phyloP scores from a whole-genome alignment of 2,113 vertebrate species.

The Charina bottae region DNA sequence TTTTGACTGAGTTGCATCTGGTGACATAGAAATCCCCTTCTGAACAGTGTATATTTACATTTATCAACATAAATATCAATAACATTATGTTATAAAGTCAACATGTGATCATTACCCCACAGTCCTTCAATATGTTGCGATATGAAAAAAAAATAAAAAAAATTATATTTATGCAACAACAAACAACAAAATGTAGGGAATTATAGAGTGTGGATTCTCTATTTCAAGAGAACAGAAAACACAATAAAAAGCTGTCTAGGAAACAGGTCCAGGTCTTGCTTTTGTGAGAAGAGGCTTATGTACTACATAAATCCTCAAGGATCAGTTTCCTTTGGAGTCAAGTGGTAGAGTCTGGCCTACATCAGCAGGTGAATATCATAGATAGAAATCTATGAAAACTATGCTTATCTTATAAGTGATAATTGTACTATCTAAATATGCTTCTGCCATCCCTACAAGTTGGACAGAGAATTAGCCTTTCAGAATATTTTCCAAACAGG shows the following conservation, averaged over 20 bases:
- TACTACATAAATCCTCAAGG: not conserved
- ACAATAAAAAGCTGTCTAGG: not conserved
- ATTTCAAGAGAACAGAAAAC: not conserved
- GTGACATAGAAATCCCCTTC: not conserved
- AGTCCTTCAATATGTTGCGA: not conserved
- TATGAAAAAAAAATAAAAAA: not conserved
- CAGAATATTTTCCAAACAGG: not conserved
- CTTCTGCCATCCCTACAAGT: not conserved
- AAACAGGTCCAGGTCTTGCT: no score
- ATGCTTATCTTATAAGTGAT: not conserved
- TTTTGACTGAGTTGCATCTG: not conserved
- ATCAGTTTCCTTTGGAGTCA: not conserved
- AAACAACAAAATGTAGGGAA: no score
- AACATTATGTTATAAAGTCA: not conserved
- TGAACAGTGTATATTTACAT: not conserved
- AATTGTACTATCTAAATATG: not conserved
- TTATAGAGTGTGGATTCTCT: not conserved
- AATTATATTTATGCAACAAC: not conserved
- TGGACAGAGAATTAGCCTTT: not conserved
- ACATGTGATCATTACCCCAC: not conserved
- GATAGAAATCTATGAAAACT: not conserved
- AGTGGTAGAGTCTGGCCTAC: not conserved
- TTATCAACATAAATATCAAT: not conserved
- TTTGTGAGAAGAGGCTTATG: not conserved
- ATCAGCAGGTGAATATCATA: not conserved